phyloP scores from a whole-genome alignment of 1,140 invertebrate species.

The Megalonaias nervosa region DNA sequence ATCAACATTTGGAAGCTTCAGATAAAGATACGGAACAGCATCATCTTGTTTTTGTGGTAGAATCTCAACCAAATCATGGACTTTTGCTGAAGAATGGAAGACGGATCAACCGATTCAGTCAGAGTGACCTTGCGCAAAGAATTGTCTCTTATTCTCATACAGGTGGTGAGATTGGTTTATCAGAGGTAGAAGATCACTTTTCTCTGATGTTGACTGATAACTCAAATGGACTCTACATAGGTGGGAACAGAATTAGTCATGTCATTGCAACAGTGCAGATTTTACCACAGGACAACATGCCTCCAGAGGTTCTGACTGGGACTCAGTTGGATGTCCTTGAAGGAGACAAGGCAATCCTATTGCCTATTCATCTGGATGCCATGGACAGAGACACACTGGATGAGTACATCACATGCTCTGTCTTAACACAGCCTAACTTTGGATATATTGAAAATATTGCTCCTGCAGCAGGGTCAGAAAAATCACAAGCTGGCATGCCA shows the following conservation, averaged over 20 bases:
- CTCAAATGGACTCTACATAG: slow-evolving; percentile 59
- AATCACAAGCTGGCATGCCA: slow-evolving; percentile 63
- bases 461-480: slow-evolving; percentile 66
- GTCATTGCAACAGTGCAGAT: slow-evolving; percentile 64
- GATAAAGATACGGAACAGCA: slow-evolving; percentile 66
- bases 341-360: slow-evolving; percentile 63
- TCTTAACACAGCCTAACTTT: slow-evolving; percentile 65
- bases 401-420: slow-evolving; percentile 67
- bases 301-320: slow-evolving; percentile 54
- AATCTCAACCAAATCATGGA: slow-evolving; percentile 60
- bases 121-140: slow-evolving; percentile 60
- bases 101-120: slow-evolving; percentile 63
- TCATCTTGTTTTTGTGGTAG: slow-evolving; percentile 63
- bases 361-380: slow-evolving; percentile 62
- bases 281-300: slow-evolving; percentile 65
- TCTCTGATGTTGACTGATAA: slow-evolving; percentile 64
- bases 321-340: slow-evolving; percentile 65
- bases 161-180: slow-evolving; percentile 65
- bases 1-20: slow-evolving; percentile 60
- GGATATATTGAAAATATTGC: slow-evolving; percentile 71
- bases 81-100: slow-evolving; percentile 54
- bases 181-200: slow-evolving; percentile 62
- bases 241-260: slow-evolving; percentile 58
- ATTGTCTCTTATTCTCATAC: slow-evolving; percentile 66
- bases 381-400: slow-evolving; percentile 68